These are phyloP conservation scores for Prosopocoilus inquinatus DNA, from an alignment of 2,888 invertebrate species.

Conservation along the genomic window DNA sequence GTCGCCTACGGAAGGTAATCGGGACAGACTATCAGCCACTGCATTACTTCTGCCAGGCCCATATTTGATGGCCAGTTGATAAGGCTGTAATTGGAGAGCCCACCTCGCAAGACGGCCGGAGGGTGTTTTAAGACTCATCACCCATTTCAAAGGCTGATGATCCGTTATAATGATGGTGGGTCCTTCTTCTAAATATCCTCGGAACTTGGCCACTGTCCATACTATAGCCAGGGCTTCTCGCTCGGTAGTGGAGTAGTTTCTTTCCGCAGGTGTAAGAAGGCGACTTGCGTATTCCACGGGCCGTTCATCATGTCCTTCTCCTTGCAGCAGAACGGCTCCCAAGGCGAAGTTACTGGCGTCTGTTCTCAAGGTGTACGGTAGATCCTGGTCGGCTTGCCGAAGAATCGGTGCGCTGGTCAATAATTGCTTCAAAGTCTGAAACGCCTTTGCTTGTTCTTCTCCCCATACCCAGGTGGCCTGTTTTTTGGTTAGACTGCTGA, in stretches of 20 bases:
- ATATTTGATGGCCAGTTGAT: conserved; percentile 36
- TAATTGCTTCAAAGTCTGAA: conserved; percentile 22
- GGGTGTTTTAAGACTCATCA: conserved; percentile 43
- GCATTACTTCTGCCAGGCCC: conserved; percentile 15
- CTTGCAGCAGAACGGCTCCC: conserved; percentile 28
- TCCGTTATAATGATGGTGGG: conserved; percentile 45
- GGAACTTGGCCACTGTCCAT: conserved; percentile 44
- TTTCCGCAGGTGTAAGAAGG: conserved; percentile 29
- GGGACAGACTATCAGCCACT: conserved; percentile 20
- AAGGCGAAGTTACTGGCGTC: conserved; percentile 32
- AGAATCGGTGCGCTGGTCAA: conserved; percentile 30
- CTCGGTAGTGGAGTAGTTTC: conserved; percentile 32
- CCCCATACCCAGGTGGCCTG: not conserved
- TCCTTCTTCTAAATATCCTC: conserved; percentile 45
- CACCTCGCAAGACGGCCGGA: conserved; percentile 46
- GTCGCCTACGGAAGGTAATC: conserved; percentile 4
- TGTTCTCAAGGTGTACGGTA: conserved; percentile 31
- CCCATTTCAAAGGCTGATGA: conserved; percentile 51
- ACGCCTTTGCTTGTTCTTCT: no score
- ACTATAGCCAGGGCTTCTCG: conserved; percentile 32
- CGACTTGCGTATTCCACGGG: conserved; percentile 34
- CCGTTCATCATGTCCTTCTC: conserved; percentile 24
- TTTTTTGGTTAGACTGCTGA: not conserved
- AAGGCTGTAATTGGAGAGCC: conserved; percentile 44
- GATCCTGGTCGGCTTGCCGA: conserved; percentile 22